These are phyloP conservation scores for Lycaon pictus DNA, from an alignment of 2,113 vertebrate species.

Conservation along the genomic window DNA sequence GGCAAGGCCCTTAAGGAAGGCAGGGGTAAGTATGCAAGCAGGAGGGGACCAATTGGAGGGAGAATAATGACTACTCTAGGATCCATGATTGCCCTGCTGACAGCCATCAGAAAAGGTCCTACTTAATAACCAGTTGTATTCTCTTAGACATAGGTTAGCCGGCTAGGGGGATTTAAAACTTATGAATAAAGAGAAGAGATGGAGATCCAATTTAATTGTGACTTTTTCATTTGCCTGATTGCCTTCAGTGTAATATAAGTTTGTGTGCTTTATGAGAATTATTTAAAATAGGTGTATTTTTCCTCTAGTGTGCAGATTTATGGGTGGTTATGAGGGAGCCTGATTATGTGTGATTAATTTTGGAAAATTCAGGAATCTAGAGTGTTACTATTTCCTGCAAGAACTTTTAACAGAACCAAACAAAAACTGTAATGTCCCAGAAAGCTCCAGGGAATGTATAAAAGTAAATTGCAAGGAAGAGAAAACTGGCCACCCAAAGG, in stretches of 20 bases:
- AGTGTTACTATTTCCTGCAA: constrained; percentile 65
- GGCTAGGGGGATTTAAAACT: neutral
- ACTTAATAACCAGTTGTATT: neutral
- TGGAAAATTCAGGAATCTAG: constrained; percentile 56
- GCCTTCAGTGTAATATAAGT: constrained; percentile 18
- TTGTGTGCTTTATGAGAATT: constrained; percentile 17
- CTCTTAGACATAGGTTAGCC: neutral
- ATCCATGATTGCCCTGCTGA: neutral
- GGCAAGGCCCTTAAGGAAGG: neutral
- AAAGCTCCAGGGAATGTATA: constrained; percentile 65
- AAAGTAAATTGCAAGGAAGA: constrained; percentile 74
- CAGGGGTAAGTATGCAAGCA: neutral
- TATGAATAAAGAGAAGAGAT: neutral
- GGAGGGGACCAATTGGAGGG: neutral
- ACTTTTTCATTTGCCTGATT: constrained; percentile 57
- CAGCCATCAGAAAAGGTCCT: constrained; percentile 16
- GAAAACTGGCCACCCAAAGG: constrained; percentile 62
- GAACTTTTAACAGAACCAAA: constrained; percentile 16
- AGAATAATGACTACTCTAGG: neutral
- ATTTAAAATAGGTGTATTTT: constrained; percentile 51
- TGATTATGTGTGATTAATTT: constrained; percentile 62
- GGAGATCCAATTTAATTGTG: neutral
- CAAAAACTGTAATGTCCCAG: constrained; percentile 6
- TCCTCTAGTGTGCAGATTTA: constrained; percentile 50
- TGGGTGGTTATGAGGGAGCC: neutral